Evolutionary conservation across 2,888 invertebrate species (phyloP).

Genomic region (Andricus curvator): DNA sequence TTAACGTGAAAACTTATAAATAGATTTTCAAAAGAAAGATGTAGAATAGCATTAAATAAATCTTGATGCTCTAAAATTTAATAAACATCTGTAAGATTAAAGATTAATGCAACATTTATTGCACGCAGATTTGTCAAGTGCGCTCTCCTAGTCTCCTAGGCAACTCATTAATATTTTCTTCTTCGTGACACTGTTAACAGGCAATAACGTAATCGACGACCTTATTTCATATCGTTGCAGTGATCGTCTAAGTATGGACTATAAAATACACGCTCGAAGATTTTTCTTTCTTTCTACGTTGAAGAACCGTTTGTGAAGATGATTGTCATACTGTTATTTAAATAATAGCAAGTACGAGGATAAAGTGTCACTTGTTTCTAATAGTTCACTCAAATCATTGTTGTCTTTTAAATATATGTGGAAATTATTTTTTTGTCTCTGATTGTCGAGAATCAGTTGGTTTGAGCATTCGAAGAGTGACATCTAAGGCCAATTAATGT

Average conservation of each 20-base stretch:
- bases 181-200: constrained; percentile 7
- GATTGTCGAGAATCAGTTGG: neutral
- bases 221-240: constrained; percentile 30
- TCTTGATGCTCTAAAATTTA: neutral
- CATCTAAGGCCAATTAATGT: neutral
- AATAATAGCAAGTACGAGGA: neutral
- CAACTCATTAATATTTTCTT: constrained; percentile 1
- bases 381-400: neutral
- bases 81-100: neutral
- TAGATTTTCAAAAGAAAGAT: neutral
- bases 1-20: neutral
- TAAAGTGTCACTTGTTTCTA: neutral
- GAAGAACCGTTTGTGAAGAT: neutral
- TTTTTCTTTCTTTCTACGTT: neutral
- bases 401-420: neutral
- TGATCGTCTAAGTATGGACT: constrained; percentile 8
- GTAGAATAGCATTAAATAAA: neutral
- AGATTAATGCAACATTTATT: neutral
- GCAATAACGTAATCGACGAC: constrained; percentile 17
- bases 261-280: constrained; percentile 1
- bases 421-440: neutral
- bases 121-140: neutral
- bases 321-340: neutral
- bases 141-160: neutral
- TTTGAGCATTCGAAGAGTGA: neutral